Evolutionary conservation across 2,888 invertebrate species (phyloP), one percentile per base, ranked within the genome.

Genomic region (Clistopyga incitator): DNA sequence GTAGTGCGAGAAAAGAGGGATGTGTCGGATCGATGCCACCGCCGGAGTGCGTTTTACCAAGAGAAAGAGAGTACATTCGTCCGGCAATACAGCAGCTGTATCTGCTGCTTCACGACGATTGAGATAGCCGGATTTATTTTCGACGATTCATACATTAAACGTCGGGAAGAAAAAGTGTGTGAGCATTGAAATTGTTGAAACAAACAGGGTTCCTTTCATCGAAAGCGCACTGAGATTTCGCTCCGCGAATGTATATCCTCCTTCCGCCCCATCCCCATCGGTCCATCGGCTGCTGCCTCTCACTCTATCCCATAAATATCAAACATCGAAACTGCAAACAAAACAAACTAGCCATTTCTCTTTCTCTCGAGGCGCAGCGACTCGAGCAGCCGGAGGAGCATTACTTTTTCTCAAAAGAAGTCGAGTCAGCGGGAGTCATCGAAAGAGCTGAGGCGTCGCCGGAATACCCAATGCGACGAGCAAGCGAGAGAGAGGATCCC

Each of bases 391-490:
- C 52, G 42, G 20, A 52, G 70, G 70, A 71, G 71, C 54, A 45
- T 72, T 77, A 68, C 71, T 78, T 70, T 84, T 84, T 65, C 65
- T 75, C 64, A 59, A 84, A 84, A 84, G 68, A 78, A 80, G 77
- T 84, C 78, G 78, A 84, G 82, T 85, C 81, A 85, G 85, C 86
- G 87, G 87, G 89, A 91, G 90, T 91, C 90, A 91, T 90, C 90
- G 90, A 90, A 89, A 89, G 89, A 88, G 90, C 89, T 87, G 88
- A 89, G 90, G 88, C 89, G 86, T 86, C 84, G 84, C 79, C 74
- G 84, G 82, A 86, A 86, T 85, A 86, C 84, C 67, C 86, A 85
- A 87, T 85, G 86, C 86, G 84, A 87, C 76, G 85, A 79, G 88
- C 83, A 88, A 83, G 78, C 75, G 61, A 67, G 25, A 54, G 59